A percentile compares a stretch with the other conserved stretches of the same genome.
phyloP scores from a whole-genome alignment of 2,797 vertebrate genomes.

The Chaunax sp. region DNA sequence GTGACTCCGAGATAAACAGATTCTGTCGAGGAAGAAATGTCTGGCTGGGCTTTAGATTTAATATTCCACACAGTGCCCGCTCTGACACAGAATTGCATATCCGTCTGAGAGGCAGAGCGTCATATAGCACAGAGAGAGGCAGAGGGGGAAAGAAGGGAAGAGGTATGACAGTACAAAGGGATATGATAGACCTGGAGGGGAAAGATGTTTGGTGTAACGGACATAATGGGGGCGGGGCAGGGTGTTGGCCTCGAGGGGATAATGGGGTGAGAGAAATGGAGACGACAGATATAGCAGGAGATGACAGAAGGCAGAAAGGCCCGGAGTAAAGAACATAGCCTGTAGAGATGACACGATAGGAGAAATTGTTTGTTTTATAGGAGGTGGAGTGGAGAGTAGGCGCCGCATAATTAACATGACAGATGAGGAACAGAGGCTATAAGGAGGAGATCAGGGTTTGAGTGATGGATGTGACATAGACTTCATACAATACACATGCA shows the following conservation, averaged over 20 bases:
- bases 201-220: conserved; percentile 49
- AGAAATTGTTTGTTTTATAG: conserved; percentile 49
- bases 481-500: conserved; percentile 61
- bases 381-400: conserved; percentile 29
- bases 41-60: conserved; percentile 65
- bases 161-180: conserved; percentile 66
- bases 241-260: conserved; percentile 42
- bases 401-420: conserved; percentile 34
- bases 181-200: conserved; percentile 57
- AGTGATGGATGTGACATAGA: conserved; percentile 45
- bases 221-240: conserved; percentile 39
- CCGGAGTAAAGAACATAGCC: conserved; percentile 15
- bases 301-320: conserved; percentile 24
- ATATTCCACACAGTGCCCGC: conserved; percentile 64
- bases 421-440: conserved; percentile 41
- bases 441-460: conserved; percentile 31
- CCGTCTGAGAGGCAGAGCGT: conserved; percentile 58
- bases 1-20: conserved; percentile 66
- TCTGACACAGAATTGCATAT: conserved; percentile 65
- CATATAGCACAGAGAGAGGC: conserved; percentile 44
- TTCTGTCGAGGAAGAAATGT: conserved; percentile 62
- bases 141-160: conserved; percentile 38
- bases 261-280: conserved; percentile 25
- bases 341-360: conserved; percentile 27
- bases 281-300: conserved; percentile 19